Percentiles rank a stretch among this genome's conserved stretches.
Conservation (phyloP, 2,888 invertebrate genomes). For the Smittia aterrima region DNA sequence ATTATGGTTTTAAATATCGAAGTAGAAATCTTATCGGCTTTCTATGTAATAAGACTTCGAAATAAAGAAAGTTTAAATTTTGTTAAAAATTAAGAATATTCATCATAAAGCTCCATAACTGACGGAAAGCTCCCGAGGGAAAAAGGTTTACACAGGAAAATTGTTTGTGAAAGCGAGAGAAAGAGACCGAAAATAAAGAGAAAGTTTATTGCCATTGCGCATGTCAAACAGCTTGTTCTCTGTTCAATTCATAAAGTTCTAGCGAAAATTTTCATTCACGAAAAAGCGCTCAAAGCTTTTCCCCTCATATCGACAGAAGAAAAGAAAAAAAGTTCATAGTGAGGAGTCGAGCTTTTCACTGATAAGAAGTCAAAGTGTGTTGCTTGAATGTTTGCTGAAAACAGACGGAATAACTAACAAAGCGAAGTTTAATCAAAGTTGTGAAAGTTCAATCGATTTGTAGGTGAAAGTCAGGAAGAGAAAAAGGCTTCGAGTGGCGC, state of each 20-base stretch:
- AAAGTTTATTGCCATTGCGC: not conserved
- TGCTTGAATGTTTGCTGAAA: not conserved
- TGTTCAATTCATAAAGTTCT: conserved; percentile 18
- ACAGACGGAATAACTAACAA: not conserved
- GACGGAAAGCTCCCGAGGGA: too few species aligned
- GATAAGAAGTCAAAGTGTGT: not conserved
- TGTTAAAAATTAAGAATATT: too few species aligned
- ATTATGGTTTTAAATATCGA: too few species aligned
- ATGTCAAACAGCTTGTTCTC: not conserved
- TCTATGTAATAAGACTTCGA: too few species aligned
- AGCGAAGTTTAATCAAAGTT: not conserved
- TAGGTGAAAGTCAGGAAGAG: not conserved
- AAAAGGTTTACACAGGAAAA: not conserved
- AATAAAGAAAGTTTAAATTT: too few species aligned
- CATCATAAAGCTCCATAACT: too few species aligned
- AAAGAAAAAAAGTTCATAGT: not conserved
- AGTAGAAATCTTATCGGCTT: too few species aligned
- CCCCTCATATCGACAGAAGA: not conserved
- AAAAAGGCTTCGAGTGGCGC: not conserved
- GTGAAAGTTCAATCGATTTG: not conserved
- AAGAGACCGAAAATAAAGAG: conserved; percentile 13
- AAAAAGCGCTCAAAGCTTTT: conserved; percentile 13
- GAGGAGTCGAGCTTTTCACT: not conserved
- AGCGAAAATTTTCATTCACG: conserved; percentile 9
- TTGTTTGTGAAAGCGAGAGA: conserved; percentile 4